Conservation (phyloP, 1,140 invertebrate species). For the Apis laboriosa region DNA sequence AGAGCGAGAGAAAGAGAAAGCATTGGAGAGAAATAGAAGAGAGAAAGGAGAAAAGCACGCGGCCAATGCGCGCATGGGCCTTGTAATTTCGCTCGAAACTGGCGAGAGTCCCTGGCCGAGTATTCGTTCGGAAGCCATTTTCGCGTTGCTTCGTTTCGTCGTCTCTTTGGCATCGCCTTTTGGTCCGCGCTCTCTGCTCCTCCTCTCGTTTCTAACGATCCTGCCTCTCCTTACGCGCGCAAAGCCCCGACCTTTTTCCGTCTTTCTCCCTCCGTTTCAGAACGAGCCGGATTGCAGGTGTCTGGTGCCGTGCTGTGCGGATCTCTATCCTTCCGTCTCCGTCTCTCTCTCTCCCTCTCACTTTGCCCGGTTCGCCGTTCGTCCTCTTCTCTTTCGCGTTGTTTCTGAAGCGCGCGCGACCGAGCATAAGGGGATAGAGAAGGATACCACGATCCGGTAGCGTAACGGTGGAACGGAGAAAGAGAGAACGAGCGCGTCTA, state of each 20-base stretch:
- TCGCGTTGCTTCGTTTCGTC: slow-evolving; percentile 65
- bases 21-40: neutral
- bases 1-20: neutral
- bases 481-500: slow-evolving; percentile 1
- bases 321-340: neutral
- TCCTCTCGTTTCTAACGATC: neutral
- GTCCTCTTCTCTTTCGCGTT: slow-evolving; percentile 27
- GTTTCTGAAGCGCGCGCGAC: slow-evolving; percentile 37
- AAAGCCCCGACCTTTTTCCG: slow-evolving; percentile 33
- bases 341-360: neutral
- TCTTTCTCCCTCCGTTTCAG: slow-evolving; percentile 41
- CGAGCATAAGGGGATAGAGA: slow-evolving; percentile 12
- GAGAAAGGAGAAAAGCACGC: slow-evolving; percentile 22
- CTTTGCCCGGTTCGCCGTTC: neutral
- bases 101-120: slow-evolving; percentile 60
- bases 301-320: slow-evolving; percentile 1
- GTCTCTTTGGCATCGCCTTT: slow-evolving; percentile 68
- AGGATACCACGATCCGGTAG: neutral
- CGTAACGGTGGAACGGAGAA: neutral
- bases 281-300: slow-evolving; percentile 31
- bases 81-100: slow-evolving; percentile 64
- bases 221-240: slow-evolving; percentile 43
- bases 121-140: slow-evolving; percentile 65
- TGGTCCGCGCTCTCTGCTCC: slow-evolving; percentile 12
- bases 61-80: slow-evolving; percentile 40